Base-by-base conservation (phyloP, 2,888 invertebrate species). In the Coelopa pilipes region DNA sequence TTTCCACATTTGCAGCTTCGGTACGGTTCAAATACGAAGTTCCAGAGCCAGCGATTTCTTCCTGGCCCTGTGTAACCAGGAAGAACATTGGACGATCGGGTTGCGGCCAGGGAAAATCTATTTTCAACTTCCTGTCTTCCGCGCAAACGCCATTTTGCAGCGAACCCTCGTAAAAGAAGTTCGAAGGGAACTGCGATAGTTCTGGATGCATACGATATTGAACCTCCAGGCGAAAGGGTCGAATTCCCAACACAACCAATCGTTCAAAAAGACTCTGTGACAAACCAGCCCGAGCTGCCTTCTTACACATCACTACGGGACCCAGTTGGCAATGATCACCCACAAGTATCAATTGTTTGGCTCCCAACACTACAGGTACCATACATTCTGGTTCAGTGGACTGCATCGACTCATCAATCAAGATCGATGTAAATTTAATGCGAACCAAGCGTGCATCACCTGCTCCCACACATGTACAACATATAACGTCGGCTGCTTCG, bases 191-290 rank as follows among this genome's bases (percentile, higher is more conserved):
- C 74, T 97, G 93, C 0, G 97, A 97, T 11, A 99, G 89, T 82
- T 97, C 97, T 0, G 99, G 99, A 85, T 99, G 99, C 99, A 99
- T 99, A 69, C 99, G 93, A 87, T 99, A 99, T 85, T 99, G 99
- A 0, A 97, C 97, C 87, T 99, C 98, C 57, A 99, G 90, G 0
- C 99, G 92, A 88, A 99, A 97, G 0, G 99, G 99, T 45, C 98
- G 91, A 80, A 98, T 99, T 11, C 99, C 99, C 9, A 99, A 90
- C 0, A 99, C 97, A 0, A 99, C 99, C 0, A 99, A 90, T 7
- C 99, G 91, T 86, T 99, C 99, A 87, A 99, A 99, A 75, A 99
- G 90, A 70, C 98, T 98, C 87, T 99, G 99, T 0, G 96, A 96
- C 24, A 99, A 91, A 1, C 99, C 99, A 0, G 99, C 99, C 71